phyloP scores from a whole-genome alignment of 2,113 vertebrate genomes.

The Archilochus colubris region DNA sequence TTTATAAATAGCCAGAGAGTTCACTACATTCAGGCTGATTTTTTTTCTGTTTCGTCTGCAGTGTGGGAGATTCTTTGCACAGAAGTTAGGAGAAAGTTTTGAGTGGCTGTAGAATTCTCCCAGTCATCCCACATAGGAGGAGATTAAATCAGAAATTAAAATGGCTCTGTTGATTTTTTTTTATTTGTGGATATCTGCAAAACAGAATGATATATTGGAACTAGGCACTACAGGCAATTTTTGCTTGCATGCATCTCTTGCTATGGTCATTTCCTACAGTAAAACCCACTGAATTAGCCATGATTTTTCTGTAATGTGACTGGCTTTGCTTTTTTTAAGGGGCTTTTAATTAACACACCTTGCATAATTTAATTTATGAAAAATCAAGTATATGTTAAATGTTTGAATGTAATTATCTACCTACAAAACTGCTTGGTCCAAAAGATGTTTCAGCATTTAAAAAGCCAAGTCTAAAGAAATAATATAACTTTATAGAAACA shows the following conservation, averaged over 20 bases:
- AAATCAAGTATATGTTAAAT: not conserved
- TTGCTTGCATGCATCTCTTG: not conserved
- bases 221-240: not conserved
- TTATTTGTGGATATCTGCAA: not conserved
- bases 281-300: not conserved
- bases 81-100: not conserved
- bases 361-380: not conserved
- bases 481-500: not conserved
- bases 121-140: not conserved
- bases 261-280: not conserved
- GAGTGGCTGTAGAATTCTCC: not conserved
- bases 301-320: not conserved
- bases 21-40: not conserved
- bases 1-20: not conserved
- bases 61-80: not conserved
- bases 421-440: not conserved
- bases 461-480: not conserved
- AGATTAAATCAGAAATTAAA: not conserved
- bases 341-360: not conserved
- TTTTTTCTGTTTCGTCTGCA: not conserved
- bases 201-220: not conserved
- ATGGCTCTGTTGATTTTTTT: not conserved
- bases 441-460: not conserved
- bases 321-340: not conserved
- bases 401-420: not conserved